Evolutionary conservation across 2,797 vertebrate species (phyloP).

Genomic region (Delichon dasypus): DNA sequence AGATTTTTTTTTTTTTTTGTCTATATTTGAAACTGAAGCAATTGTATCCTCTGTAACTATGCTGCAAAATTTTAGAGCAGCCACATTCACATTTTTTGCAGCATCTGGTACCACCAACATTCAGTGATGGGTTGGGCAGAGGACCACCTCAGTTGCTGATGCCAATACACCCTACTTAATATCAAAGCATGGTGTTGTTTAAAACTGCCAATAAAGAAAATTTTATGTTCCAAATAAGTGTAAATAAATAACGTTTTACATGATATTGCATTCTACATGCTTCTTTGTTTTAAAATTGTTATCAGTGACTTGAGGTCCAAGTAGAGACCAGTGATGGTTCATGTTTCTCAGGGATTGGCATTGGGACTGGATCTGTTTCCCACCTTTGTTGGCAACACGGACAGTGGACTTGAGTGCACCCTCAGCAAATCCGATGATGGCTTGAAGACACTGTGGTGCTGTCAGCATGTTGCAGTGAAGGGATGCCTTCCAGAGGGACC

Average conservation of each 20-base stretch:
- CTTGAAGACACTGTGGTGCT: neutral
- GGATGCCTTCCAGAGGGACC: neutral
- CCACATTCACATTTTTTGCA: neutral
- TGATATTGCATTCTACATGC: neutral
- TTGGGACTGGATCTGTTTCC: neutral
- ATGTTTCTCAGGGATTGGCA: neutral
- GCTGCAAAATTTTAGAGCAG: neutral
- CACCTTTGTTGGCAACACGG: accelerated
- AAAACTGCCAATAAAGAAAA: neutral
- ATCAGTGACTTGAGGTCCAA: neutral
- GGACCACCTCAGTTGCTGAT: neutral
- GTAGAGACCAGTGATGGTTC: neutral
- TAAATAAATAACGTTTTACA: neutral
- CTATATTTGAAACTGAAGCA: neutral
- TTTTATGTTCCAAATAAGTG: neutral
- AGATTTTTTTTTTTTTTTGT: neutral
- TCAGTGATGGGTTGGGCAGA: neutral
- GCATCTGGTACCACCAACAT: neutral
- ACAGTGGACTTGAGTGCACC: neutral
- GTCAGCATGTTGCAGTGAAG: neutral
- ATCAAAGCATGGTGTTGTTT: neutral
- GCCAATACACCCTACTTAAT: neutral
- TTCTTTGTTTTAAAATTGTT: neutral
- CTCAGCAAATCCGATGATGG: neutral
- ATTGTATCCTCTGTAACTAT: neutral